A percentile compares a stretch with the other conserved stretches of the same genome.
Conservation (phyloP, 2,797 vertebrate genomes). For the Silurus aristotelis region DNA sequence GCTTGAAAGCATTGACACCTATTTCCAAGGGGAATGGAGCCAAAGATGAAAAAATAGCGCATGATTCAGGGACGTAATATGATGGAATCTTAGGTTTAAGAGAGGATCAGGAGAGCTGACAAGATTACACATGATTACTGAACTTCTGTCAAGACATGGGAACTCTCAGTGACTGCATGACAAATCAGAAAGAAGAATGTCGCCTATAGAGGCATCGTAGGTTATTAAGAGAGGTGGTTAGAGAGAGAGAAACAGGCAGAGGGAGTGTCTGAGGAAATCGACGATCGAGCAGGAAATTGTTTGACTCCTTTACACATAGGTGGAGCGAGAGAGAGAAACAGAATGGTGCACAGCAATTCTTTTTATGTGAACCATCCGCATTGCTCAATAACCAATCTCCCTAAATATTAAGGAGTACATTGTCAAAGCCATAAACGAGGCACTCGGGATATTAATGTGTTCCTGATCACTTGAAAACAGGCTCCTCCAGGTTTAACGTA, state of each 20-base stretch:
- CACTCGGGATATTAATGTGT: background rate
- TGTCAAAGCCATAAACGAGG: background rate
- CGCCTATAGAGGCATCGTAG: background rate
- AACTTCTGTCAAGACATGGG: constrained; percentile 2
- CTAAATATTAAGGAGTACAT: background rate
- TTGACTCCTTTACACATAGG: constrained; percentile 58
- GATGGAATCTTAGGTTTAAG: background rate
- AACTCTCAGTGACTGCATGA: background rate
- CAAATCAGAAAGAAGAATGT: background rate
- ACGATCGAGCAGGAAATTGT: constrained; percentile 57
- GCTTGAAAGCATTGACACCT: background rate
- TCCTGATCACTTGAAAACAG: background rate
- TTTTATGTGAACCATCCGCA: constrained; percentile 1
- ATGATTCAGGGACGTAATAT: background rate
- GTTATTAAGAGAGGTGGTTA: background rate
- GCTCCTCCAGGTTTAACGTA: background rate
- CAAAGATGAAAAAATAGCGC: background rate
- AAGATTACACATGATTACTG: constrained; percentile 8
- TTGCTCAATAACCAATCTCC: background rate
- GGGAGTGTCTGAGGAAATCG: background rate
- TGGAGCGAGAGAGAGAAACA: background rate
- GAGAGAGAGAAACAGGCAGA: no score
- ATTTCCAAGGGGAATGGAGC: background rate
- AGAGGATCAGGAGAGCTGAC: constrained; percentile 8
- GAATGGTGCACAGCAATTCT: background rate